Evolutionary conservation across 1,140 invertebrate species (phyloP), one percentile per base, ranked within the genome.

Genomic region (Sinella curviseta): DNA sequence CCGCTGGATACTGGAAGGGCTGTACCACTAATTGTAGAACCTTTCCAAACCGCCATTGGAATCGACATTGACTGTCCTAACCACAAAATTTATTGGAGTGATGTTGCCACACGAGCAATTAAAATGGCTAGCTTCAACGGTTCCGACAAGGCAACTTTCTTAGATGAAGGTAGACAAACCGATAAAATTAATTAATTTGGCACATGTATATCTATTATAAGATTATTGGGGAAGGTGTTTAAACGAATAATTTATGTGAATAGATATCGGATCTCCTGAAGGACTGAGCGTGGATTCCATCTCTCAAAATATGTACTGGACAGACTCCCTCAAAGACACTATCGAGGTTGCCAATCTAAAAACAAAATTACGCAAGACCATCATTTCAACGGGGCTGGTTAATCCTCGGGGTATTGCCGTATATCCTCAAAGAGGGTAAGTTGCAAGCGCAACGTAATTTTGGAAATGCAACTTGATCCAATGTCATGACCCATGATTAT

Each of bases 371-470:
- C 88, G 92, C 82, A 92, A 93, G 80, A 90, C 94, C 12, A 88
- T 99, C 2, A 89, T 97, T 57, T 90, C 91, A 31, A 91, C 92
- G 60, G 92, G 91, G 79, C 89, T 99, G 35, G 90, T 92, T 0
- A 97, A 99, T 89, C 97, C 97, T 0, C 89, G 98, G 86, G 96
- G 96, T 79, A 97, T 99, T 84, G 94, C 94, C n/a, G 92, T 97
- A 0, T 95, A 98, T 91, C 93, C 96, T 39, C 91, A 91, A 80
- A 90, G 92, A 88, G 94, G 95, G 93, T 95, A 90, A 88, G 85
- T n/a, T n/a, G n/a, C n/a, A n/a, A n/a, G 84, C 70, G 83, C 12
- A 57, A 54, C n/a, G n/a, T n/a, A n/a, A n/a, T n/a, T n/a, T n/a
- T n/a, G n/a, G n/a, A n/a, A 54, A 78, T 8, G 78, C 20, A n/a